phyloP scores from a whole-genome alignment of 2,888 invertebrate genomes.

The Diaphora mendica region DNA sequence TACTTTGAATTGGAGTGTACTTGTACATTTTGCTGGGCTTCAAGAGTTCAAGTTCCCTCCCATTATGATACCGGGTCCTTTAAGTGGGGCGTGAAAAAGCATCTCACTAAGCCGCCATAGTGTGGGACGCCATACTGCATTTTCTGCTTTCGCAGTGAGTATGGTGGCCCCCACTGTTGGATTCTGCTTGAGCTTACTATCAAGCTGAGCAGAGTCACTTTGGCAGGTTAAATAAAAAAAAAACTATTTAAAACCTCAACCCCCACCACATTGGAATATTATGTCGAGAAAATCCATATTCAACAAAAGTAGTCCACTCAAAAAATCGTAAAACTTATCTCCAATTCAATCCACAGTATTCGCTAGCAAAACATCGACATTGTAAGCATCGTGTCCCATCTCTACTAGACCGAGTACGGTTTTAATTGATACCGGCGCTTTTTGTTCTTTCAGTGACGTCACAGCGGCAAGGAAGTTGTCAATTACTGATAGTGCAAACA shows the following conservation, averaged over 20 bases:
- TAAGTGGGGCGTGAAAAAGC: no score
- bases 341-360: background rate
- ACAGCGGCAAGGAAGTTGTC: constrained; percentile 49
- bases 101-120: no score
- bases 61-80: no score
- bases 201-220: no score
- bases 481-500: constrained; percentile 53
- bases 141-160: no score
- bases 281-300: background rate
- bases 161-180: no score
- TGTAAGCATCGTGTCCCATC: constrained; percentile 43
- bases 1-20: no score
- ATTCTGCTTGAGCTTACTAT: no score
- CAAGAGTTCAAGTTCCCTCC: no score
- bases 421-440: constrained; percentile 62
- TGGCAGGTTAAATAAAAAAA: no score
- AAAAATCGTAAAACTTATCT: background rate
- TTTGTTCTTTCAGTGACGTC: constrained; percentile 52
- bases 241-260: background rate
- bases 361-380: constrained; percentile 30
- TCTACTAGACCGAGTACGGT: constrained; percentile 55
- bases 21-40: no score
- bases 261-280: background rate
- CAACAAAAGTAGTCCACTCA: background rate
- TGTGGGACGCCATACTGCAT: no score